Percentiles rank a stretch among this genome's conserved stretches.
phyloP scores from a whole-genome alignment of 2,113 vertebrate species.

The Peromyscus leucopus region DNA sequence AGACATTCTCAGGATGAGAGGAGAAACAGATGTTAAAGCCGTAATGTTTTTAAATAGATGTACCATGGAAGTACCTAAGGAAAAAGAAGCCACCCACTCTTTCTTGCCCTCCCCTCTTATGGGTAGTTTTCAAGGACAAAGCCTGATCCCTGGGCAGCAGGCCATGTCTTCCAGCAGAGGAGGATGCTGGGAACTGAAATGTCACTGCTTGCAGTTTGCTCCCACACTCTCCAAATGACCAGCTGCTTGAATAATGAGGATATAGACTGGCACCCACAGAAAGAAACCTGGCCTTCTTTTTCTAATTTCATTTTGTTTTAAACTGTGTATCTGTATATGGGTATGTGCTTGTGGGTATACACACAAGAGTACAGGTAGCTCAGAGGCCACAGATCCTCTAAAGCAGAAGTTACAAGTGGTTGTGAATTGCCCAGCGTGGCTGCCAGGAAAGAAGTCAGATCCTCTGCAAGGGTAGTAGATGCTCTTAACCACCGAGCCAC shows the following conservation, averaged over 20 bases:
- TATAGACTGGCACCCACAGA: background rate
- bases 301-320: background rate
- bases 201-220: background rate
- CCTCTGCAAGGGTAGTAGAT: background rate
- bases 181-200: background rate
- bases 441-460: background rate
- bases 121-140: background rate
- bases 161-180: background rate
- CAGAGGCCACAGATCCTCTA: background rate
- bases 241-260: background rate
- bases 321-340: background rate
- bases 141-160: background rate
- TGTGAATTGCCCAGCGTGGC: background rate
- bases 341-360: background rate
- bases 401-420: background rate
- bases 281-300: background rate
- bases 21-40: background rate
- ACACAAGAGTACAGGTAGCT: background rate
- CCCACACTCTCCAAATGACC: background rate
- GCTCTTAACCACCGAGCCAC: too few relatives aligned
- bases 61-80: background rate
- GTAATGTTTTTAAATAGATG: background rate
- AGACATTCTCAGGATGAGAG: background rate
- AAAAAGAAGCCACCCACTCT: background rate
- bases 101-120: rapidly evolving